Evolutionary conservation across 2,113 vertebrate species (phyloP), one percentile per base, ranked within the genome.

Genomic region (Danionella cerebrum): DNA sequence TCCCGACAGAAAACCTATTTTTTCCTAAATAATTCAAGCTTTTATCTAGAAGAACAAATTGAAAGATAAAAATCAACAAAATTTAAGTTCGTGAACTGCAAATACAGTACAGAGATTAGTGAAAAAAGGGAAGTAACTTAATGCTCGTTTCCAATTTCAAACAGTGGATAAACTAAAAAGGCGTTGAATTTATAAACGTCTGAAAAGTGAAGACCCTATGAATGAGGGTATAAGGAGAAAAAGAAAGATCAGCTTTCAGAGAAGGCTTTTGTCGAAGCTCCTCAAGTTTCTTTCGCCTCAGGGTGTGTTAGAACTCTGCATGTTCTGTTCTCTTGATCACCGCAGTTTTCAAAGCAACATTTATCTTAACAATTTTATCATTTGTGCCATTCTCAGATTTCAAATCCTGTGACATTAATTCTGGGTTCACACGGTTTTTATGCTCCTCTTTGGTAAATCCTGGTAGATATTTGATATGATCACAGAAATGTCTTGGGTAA

Each of bases 191-290:
- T n/a, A 65, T 24, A 45, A 31, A 13, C 25, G 55, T 31, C 50
- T 50, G 57, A 42, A 76, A 48, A 80, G 73, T 73, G 74, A 48
- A 41, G 60, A 67, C 42, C 60, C 69, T 31, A 41, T 55, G n/a
- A 71, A 35, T 54, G 54, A 24, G 47, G 33, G 11, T 59, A 54
- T 24, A 42, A 18, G 25, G 27, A 70, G 18, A 31, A 57, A 36
- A 7, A 7, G 1, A 29, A 10, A 35, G 31, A 51, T 68, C 35
- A 12, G n/a, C 5, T 76, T 76, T 62, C 55, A 54, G 35, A 48
- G 39, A n/a, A 4, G 13, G 8, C 4, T 45, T 66, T 14, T 73
- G 31, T 29, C 65, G 13, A n/a, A n/a, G 10, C 54, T 60, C 31
- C 67, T 70, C 52, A 60, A 10, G 44, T 74, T 53, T 54, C 62